Percentiles rank a stretch among this genome's conserved stretches.
Evolutionary conservation across 2,113 vertebrate species (phyloP).

Genomic region (Isichthys henryi): DNA sequence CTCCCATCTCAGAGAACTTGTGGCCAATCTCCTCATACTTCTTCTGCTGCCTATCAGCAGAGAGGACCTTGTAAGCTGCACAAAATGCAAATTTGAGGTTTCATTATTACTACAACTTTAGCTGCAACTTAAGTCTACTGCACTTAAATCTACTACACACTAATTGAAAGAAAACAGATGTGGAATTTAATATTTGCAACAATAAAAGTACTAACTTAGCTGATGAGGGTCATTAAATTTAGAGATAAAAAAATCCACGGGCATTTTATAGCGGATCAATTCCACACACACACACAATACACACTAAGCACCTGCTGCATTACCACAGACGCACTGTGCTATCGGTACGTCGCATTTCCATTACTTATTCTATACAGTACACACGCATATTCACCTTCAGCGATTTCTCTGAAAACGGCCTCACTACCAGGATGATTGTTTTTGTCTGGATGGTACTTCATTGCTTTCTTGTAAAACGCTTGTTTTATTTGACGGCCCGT

Average conservation of each 20-base stretch:
- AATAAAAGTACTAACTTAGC: not conserved
- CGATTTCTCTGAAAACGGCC: slow-evolving; percentile 47
- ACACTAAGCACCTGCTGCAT: not conserved
- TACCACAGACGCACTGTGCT: not conserved
- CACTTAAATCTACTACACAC: not conserved
- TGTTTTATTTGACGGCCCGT: slow-evolving; percentile 47
- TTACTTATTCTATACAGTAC: not conserved
- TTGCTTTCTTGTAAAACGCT: slow-evolving; percentile 44
- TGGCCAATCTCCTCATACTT: slow-evolving; percentile 44
- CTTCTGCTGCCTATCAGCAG: slow-evolving; percentile 41
- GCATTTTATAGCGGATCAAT: not conserved
- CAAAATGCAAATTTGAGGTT: not conserved
- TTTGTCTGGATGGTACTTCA: slow-evolving; percentile 57
- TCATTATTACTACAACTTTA: not conserved
- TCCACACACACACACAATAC: not conserved
- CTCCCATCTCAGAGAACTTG: not conserved
- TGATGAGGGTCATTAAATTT: not conserved
- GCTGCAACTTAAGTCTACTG: not conserved
- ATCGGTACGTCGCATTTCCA: not conserved
- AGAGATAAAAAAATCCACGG: not conserved
- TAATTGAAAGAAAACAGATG: not conserved
- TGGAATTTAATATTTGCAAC: not conserved
- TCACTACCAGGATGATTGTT: slow-evolving; percentile 47
- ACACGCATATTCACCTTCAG: slow-evolving; percentile 43
- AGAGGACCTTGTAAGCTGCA: slow-evolving; percentile 49